Conservation (phyloP, 2,888 invertebrate genomes). For the Hoplodrina ambigua region DNA sequence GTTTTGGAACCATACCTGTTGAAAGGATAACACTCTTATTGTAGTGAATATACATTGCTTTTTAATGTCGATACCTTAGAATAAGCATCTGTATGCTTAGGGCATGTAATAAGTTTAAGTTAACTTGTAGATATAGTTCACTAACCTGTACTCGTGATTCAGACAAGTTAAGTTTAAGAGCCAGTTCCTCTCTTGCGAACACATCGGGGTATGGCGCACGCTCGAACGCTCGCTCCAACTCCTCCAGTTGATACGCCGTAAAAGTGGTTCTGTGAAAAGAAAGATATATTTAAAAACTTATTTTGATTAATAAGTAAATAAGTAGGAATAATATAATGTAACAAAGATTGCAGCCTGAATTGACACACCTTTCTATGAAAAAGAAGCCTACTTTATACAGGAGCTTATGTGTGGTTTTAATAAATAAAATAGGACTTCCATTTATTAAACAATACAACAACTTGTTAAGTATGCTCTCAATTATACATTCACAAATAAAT, state of each 20-base stretch:
- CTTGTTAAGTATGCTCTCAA: slow-evolving; percentile 45
- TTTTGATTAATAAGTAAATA: neutral
- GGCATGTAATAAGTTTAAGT: neutral
- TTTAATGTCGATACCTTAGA: neutral
- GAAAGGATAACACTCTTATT: neutral
- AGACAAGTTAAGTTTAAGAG: slow-evolving; percentile 96
- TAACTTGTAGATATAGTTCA: slow-evolving; percentile 1
- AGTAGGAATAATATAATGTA: neutral
- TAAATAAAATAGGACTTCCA: slow-evolving; percentile 19
- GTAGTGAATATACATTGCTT: neutral
- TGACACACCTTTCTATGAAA: neutral
- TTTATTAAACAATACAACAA: slow-evolving; percentile 13
- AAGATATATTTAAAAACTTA: neutral
- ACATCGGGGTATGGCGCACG: slow-evolving; percentile 99
- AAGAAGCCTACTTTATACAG: neutral
- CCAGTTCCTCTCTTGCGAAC: slow-evolving; percentile 98
- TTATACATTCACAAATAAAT: slow-evolving; percentile 76
- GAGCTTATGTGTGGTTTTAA: neutral
- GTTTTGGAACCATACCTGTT: slow-evolving; percentile 96
- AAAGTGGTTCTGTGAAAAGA: slow-evolving; percentile 95
- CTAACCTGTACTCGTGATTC: slow-evolving; percentile 92
- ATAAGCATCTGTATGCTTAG: neutral
- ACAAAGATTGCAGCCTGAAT: neutral
- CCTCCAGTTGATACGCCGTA: slow-evolving; percentile 98
- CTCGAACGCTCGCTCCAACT: slow-evolving; percentile 98